Evolutionary conservation across 2,113 vertebrate species (phyloP), one percentile per base, ranked within the genome.

Genomic region (Cyphomyrus plagiostoma): DNA sequence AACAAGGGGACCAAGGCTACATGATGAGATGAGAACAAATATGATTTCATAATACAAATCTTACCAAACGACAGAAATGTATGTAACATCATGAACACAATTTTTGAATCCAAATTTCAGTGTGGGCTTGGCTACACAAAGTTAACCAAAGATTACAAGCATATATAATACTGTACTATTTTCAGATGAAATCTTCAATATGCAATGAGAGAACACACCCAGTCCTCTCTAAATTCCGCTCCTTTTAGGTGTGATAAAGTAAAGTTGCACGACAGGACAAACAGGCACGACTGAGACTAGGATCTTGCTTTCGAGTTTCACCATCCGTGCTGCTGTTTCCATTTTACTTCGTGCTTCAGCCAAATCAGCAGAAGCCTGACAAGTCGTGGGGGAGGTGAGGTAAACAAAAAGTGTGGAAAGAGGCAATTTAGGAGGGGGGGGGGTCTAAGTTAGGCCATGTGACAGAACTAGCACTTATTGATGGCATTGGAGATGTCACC

Each of bases 11-110:
- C 88, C 86, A 19, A 91, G 82, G 11, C 85, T 53, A 13, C 30
- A 26, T 66, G 89, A 92, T 86, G 10, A 86, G 88, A 91, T 93
- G 94, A 93, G 90, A 94, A 92, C 91, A 90, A 23, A 26, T 91
- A 46, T 84, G 19, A 26, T 35, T 87, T 87, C 50, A 84, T 84
- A n/a, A 48, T 84, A 13, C 15, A 56, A 56, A 56, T 87, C 48
- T 48, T 30, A 4, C 85, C 50, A 39, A 53, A 35, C 0, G n/a
- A 56, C 26, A 56, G 3, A 35, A 87, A 87, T 87, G 19, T 53
- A 42, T 35, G 85, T 56, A 3, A 53, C 50, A 30, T 84, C 39
- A 53, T 86, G 30, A 30, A 53, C 26, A 86, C 13, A 1, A 30
- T 39, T 80, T 80, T 74, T 49, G 0, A 50, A n/a, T 42, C 42